A percentile compares a stretch with the other conserved stretches of the same genome.
Conservation (phyloP, 53 echinoderm and acorn worm genomes). For the Stichopus horrens region DNA sequence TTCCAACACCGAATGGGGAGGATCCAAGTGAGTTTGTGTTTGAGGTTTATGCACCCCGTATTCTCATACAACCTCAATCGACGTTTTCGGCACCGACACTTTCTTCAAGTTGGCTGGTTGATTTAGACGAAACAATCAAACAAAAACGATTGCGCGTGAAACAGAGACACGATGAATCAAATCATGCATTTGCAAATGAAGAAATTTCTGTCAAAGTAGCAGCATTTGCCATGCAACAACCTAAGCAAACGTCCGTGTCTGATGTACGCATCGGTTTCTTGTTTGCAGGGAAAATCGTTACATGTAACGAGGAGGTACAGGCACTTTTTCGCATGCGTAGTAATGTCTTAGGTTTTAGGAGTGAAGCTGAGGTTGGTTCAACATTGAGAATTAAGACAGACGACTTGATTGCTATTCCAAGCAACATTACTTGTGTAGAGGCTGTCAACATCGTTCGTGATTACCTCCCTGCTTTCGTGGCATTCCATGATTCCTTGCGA, state of each 20-base stretch:
- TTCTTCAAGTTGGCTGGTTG: conserved; percentile 85
- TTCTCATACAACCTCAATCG: conserved; percentile 90
- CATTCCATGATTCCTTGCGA: conserved; percentile 90
- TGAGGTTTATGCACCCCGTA: conserved; percentile 74
- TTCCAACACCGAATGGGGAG: conserved; percentile 78
- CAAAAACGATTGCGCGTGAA: conserved; percentile 83
- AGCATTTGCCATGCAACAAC: conserved; percentile 87
- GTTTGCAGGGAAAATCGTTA: conserved; percentile 80
- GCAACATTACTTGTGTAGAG: conserved; percentile 81
- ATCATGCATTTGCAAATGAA: conserved; percentile 52
- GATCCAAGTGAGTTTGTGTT: conserved; percentile 79
- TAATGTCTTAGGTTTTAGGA: conserved; percentile 80
- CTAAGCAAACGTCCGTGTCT: conserved; percentile 71
- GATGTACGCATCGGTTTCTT: conserved; percentile 69
- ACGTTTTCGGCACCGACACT: conserved; percentile 95
- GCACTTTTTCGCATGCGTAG: conserved; percentile 86
- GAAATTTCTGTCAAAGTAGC: conserved; percentile 80
- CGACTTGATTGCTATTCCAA: conserved; percentile 89
- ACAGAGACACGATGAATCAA: conserved; percentile 76
- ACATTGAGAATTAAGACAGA: conserved; percentile 75
- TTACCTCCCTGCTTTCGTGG: conserved; percentile 93
- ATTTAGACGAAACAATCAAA: conserved; percentile 80
- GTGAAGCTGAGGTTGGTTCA: conserved; percentile 68
- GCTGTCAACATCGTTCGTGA: conserved; percentile 94
- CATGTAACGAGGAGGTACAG: conserved; percentile 90